Evolutionary conservation across 2,113 vertebrate genomes (phyloP).

Genomic region (Danionella cerebrum): DNA sequence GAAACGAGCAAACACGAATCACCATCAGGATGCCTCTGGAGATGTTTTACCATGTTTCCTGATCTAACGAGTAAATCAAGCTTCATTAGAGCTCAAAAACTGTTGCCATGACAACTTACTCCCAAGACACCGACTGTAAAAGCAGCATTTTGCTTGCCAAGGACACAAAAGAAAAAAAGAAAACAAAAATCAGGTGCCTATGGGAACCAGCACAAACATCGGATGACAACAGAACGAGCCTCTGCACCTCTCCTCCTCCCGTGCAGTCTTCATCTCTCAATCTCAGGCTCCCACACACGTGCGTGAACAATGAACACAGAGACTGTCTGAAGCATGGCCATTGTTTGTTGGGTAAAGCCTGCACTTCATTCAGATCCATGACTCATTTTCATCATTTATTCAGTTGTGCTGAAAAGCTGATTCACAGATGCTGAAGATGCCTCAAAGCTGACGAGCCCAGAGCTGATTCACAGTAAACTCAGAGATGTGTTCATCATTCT

Average conservation of each 20-base stretch:
- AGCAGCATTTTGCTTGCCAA: slow-evolving; percentile 32
- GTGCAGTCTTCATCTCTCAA: neutral
- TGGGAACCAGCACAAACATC: slow-evolving; percentile 35
- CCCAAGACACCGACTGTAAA: slow-evolving; percentile 36
- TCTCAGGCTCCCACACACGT: neutral
- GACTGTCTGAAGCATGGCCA: slow-evolving; percentile 2
- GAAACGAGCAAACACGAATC: neutral
- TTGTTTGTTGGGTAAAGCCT: neutral
- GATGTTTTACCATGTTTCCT: slow-evolving; percentile 22
- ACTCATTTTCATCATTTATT: slow-evolving; percentile 22
- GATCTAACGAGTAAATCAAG: slow-evolving; percentile 22
- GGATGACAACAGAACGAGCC: neutral
- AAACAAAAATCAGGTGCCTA: slow-evolving; percentile 32
- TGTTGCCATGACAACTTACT: slow-evolving; percentile 41
- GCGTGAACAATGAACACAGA: neutral
- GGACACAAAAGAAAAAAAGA: no score
- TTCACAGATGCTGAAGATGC: slow-evolving; percentile 12
- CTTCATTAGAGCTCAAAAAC: slow-evolving; percentile 30
- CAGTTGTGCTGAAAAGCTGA: slow-evolving; percentile 9
- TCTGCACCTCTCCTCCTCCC: neutral
- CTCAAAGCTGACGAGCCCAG: neutral
- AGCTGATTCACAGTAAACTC: no score
- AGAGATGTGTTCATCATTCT: no score
- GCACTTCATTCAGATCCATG: slow-evolving; percentile 29
- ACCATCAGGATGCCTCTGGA: neutral